These are phyloP conservation scores for Monopterus albus DNA, from an alignment of 2,113 vertebrate genomes.

Conservation along the genomic window DNA sequence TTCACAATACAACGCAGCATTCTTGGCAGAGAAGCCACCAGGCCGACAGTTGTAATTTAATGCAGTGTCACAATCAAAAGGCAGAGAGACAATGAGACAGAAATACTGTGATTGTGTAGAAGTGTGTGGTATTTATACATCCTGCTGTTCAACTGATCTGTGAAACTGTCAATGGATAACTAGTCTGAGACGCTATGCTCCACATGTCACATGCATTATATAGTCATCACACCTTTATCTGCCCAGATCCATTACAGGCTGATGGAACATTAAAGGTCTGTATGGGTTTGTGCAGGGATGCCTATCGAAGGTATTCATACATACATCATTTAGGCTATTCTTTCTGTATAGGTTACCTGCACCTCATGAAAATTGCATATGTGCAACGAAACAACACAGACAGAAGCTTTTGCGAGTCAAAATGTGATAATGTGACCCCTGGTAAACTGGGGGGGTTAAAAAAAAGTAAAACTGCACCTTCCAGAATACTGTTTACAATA, in stretches of 20 bases:
- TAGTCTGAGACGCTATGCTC: not conserved
- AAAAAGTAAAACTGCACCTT: conserved; percentile 6
- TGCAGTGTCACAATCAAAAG: conserved; percentile 25
- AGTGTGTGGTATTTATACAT: conserved; percentile 19
- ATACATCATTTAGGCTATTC: not conserved
- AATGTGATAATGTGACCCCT: conserved; percentile 10
- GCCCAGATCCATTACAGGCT: conserved; percentile 12
- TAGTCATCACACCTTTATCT: conserved; percentile 36
- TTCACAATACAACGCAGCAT: conserved; percentile 6
- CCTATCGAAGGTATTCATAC: not conserved
- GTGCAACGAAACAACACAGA: conserved; percentile 11
- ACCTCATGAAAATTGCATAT: conserved; percentile 38
- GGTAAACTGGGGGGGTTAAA: too few relatives aligned
- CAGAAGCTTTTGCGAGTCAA: not conserved
- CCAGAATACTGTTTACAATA: conserved; percentile 13
- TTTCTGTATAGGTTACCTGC: conserved; percentile 19
- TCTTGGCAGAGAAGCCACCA: not conserved
- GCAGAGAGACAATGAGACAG: not conserved
- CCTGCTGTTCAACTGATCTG: conserved; percentile 30
- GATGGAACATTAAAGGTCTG: conserved; percentile 3
- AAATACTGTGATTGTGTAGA: conserved; percentile 21
- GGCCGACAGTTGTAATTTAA: conserved; percentile 17
- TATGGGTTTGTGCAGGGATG: not conserved
- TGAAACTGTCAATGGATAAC: conserved; percentile 26
- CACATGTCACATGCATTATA: conserved; percentile 32